Evolutionary conservation across 2,113 vertebrate genomes (phyloP).

Genomic region (Myanophis thanlyinensis): DNA sequence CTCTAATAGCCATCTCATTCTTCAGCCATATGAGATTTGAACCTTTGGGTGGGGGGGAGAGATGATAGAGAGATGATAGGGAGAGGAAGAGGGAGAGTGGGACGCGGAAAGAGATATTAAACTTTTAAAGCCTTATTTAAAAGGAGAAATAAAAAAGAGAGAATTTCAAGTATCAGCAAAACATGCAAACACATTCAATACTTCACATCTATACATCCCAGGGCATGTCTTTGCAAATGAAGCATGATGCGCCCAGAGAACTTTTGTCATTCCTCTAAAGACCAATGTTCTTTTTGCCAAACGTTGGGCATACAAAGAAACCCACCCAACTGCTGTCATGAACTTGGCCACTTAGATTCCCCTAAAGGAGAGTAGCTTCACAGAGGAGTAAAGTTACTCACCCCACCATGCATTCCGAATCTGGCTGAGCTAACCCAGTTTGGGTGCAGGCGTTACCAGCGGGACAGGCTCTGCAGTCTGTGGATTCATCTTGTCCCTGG

Average conservation of each 20-base stretch:
- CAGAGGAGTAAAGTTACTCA: constrained; percentile 44
- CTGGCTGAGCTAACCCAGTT: constrained; percentile 75
- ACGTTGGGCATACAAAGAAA: too few relatives aligned
- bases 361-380: not conserved
- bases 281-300: not conserved
- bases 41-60: not conserved
- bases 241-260: not conserved
- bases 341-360: not conserved
- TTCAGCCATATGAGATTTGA: not conserved
- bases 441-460: constrained; percentile 83
- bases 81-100: too few relatives aligned
- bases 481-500: constrained; percentile 77
- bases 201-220: too few relatives aligned
- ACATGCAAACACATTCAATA: not conserved
- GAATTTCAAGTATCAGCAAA: not conserved
- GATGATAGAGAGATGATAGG: too few relatives aligned
- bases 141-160: not conserved
- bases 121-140: not conserved
- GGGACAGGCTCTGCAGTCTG: constrained; percentile 76
- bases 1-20: not conserved
- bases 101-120: not conserved
- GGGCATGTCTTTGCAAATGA: not conserved
- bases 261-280: not conserved
- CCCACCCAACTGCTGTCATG: not conserved
- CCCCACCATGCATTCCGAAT: constrained; percentile 78